Conservation (phyloP, 2,888 invertebrate genomes). For the Tipula vernalis region DNA sequence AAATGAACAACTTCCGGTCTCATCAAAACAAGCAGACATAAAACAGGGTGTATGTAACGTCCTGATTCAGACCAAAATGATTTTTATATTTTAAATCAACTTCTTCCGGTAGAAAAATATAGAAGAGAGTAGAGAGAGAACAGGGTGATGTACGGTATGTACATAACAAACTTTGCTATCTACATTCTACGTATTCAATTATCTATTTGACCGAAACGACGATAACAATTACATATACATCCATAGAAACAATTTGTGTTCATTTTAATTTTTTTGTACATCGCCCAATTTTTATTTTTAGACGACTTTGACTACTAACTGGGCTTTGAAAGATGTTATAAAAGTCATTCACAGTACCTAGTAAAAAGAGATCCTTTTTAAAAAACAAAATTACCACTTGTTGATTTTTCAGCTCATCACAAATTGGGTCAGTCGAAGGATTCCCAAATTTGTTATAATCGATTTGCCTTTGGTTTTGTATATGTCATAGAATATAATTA, state of each 20-base stretch:
- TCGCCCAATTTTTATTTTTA: background rate
- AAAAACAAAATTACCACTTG: background rate
- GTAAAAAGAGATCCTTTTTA: background rate
- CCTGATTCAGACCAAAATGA: background rate
- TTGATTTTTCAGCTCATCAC: background rate
- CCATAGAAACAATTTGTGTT: background rate
- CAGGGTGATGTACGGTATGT: background rate
- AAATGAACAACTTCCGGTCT: slow-evolving; percentile 7
- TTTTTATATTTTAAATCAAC: background rate
- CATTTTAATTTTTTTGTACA: background rate
- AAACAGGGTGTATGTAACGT: background rate
- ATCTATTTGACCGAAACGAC: background rate
- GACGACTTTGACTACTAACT: background rate
- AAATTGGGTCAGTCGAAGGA: background rate
- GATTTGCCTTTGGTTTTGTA: background rate
- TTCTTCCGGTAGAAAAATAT: background rate
- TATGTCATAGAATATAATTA: background rate
- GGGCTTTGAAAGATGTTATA: background rate
- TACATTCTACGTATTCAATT: background rate
- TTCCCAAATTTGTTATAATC: background rate
- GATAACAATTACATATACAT: background rate
- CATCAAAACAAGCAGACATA: background rate
- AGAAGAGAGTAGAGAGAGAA: background rate
- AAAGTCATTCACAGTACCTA: too few relatives aligned
- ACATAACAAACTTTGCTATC: background rate